Conservation (phyloP, 2,888 invertebrate species). For the Spilosoma lubricipeda region DNA sequence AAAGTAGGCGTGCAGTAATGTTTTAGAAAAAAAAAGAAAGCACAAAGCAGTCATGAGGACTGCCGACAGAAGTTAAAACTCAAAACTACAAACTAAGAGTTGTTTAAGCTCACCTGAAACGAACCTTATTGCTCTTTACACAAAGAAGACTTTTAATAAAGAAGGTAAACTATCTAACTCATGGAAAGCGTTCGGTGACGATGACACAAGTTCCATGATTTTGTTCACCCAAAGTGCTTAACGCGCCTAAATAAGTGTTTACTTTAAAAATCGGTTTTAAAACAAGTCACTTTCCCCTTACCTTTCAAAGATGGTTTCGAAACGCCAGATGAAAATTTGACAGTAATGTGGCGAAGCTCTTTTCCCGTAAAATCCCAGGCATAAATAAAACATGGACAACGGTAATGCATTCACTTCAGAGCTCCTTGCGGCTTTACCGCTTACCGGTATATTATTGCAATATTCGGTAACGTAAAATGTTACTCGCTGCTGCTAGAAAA, state of each 20-base stretch:
- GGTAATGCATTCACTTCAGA: constrained; percentile 69
- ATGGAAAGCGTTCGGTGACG: too few relatives aligned
- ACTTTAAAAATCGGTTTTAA: constrained; percentile 41
- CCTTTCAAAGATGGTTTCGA: constrained; percentile 38
- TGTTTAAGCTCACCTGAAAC: too few relatives aligned
- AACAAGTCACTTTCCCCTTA: constrained; percentile 49
- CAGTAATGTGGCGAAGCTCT: constrained; percentile 77
- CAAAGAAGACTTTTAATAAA: too few relatives aligned
- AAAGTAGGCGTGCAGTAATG: constrained; percentile 29
- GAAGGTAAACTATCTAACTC: too few relatives aligned
- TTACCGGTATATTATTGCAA: constrained; percentile 48
- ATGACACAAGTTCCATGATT: too few relatives aligned
- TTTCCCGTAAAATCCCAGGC: constrained; percentile 58
- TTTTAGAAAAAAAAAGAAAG: constrained; percentile 39
- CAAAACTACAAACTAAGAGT: too few relatives aligned
- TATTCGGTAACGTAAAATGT: constrained; percentile 50
- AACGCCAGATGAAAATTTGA: constrained; percentile 66
- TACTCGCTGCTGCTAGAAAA: constrained; percentile 37
- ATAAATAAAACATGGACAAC: constrained; percentile 68
- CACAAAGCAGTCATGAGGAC: too few relatives aligned
- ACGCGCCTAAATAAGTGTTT: too few relatives aligned
- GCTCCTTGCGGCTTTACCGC: constrained; percentile 47
- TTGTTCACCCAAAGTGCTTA: too few relatives aligned
- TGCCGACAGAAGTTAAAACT: too few relatives aligned
- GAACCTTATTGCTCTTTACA: too few relatives aligned